Base-by-base conservation (phyloP, 2,888 invertebrate genomes). In the Dynastes maya region DNA sequence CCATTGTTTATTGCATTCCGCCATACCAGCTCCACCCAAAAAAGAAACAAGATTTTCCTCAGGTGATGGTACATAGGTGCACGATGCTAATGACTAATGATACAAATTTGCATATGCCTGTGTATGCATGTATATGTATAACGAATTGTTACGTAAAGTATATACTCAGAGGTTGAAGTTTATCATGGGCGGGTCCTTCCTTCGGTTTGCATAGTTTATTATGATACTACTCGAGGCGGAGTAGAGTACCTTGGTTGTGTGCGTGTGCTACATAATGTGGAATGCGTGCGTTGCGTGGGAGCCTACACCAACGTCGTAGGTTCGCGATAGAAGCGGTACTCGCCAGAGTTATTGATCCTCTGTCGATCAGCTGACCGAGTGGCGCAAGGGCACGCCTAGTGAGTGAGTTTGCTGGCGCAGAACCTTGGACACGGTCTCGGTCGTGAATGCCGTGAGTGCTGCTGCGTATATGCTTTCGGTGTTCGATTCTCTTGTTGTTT, bases 331-430 rank as follows among this genome's bases (percentile, higher is more conserved):
- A 53, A 71, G 71, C 71, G 71, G 71, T 55, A 55, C 29, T 53
- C 71, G 71, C 71, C 79, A 80, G 81, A 81, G 83, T 82, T 84
- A 84, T 82, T 80, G 82, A 80, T 80, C 79, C 78, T 78, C 61
- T 61, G 72, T 27, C 72, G 80, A 84, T 84, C 85, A 84, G 85
- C 85, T 85, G 85, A 84, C 84, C 82, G 83, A 79, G 82, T 79
- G 80, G 80, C 81, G 81, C 81, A 82, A 83, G 83, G 84, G 84
- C 82, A 83, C 83, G 81, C 78, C 81, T 80, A 78, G 70, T 64
- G 53, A 70, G 77, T 72, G 61, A 72, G 61, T 72, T 61, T 61
- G 77, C 37, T 63, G 53, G 77, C 77, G 77, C 77, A 78, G 77
- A 78, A 61, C 77, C 77, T 78, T 70, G 77, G 72, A 72, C 72